Base-by-base conservation (phyloP, 2,113 vertebrate species). In the Zingel zingel region DNA sequence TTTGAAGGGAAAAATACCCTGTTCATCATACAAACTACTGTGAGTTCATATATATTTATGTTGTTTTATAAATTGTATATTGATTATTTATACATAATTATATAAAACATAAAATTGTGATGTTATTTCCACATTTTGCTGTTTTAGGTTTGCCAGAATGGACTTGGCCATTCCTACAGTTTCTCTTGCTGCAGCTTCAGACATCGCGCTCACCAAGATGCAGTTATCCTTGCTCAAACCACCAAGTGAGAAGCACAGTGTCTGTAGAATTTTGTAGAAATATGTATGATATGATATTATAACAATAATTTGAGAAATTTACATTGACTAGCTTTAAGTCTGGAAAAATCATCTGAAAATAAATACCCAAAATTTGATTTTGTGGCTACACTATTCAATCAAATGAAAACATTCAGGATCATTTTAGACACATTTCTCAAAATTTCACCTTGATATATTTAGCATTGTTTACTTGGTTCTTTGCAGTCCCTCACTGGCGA, bases 1-100 rank as follows among this genome's bases (percentile, higher is more conserved):
- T 45, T 78, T 73, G 2, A 66, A 93, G 90, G 85, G 19, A 53
- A 88, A 86, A 47, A 45, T 95, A 18, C 83, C 89, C 53, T 95
- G 94, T 57, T 80, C 88, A 13, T 63, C 85, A 21, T 92, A 85
- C 90, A 90, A 33, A 88, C 78, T n/a, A 12, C 81, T 95, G 94
- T 95, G 48, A 91, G 94, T 88, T 79, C 23, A 68, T 30, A 39
- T 73, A 12, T 61, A 6, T 56, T 12, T 50, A 63, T 80, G 5
- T 25, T 47, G 11, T 12, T 21, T 36, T 15, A 27, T 43, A 1
- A 0, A 39, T 63, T 23, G 6, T 63, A 9, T 47, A n/a, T 59
- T 12, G 14, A 8, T 33, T 25, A 12, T 75, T 23, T 3, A 39
- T 39, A 4, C 43, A 48, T 47, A 15, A 47, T 76, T 8, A 9